A percentile compares a stretch with the other conserved stretches of the same genome.
Evolutionary conservation across 2,797 vertebrate genomes (phyloP).

Genomic region (Mormyrops attenuatus): DNA sequence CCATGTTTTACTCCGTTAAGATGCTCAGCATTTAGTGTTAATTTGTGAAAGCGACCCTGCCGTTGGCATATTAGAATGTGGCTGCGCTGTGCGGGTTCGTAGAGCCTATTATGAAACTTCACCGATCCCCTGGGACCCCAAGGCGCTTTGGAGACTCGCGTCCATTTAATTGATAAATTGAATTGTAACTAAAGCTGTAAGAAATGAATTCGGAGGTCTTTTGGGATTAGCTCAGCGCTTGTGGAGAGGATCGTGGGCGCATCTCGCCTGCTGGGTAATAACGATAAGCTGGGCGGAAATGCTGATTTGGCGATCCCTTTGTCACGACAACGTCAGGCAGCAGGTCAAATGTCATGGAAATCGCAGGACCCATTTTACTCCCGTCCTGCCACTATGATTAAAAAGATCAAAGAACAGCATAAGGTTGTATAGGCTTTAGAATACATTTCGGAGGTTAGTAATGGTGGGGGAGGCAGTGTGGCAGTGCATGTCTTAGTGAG

Average conservation of each 20-base stretch:
- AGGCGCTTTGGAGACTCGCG: not conserved
- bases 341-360: not conserved
- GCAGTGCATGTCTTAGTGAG: not conserved
- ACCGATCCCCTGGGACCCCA: not conserved
- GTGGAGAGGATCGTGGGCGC: not conserved
- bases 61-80: not conserved
- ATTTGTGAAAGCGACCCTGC: not conserved
- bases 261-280: not conserved
- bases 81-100: not conserved
- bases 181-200: conserved; percentile 2
- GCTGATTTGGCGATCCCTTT: not conserved
- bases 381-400: not conserved
- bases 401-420: not conserved
- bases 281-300: not conserved
- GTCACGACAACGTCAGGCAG: not conserved
- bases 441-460: not conserved
- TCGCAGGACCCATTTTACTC: not conserved
- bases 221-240: not conserved
- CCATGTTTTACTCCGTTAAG: not conserved
- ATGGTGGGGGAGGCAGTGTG: not conserved
- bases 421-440: not conserved
- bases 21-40: not conserved
- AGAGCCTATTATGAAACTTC: not conserved
- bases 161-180: not conserved
- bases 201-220: not conserved